Evolutionary conservation across 2,797 vertebrate genomes (phyloP).

Genomic region (Hippoglossus hippoglossus): DNA sequence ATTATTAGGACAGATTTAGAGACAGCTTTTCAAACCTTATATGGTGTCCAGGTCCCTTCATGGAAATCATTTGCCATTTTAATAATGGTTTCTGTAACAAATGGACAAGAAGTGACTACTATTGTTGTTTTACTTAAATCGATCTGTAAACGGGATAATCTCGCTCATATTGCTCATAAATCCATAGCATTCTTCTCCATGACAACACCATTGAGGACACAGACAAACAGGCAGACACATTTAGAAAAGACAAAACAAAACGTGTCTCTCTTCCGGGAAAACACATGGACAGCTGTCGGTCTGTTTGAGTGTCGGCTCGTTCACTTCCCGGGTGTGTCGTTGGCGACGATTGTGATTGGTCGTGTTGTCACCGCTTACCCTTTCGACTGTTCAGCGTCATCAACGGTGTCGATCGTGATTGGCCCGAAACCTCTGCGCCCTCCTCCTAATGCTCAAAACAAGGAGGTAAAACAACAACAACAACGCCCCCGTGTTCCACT

Average conservation of each 20-base stretch:
- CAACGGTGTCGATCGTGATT: conserved; percentile 39
- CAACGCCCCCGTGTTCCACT: conserved; percentile 29
- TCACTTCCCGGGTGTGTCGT: conserved; percentile 24
- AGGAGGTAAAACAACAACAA: conserved; percentile 45
- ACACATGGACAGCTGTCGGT: conserved; percentile 29
- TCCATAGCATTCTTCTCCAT: conserved; percentile 9
- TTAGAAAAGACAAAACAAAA: conserved; percentile 34
- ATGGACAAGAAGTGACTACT: conserved; percentile 3
- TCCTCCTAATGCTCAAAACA: background rate
- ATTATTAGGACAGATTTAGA: conserved; percentile 12
- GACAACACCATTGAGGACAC: too few relatives aligned
- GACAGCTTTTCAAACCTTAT: background rate
- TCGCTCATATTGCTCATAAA: background rate
- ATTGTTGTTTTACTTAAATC: background rate
- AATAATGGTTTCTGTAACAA: background rate
- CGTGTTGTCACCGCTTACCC: rapidly evolving
- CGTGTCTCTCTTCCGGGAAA: background rate
- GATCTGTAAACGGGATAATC: background rate
- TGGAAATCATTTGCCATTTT: background rate
- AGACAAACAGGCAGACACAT: conserved; percentile 7
- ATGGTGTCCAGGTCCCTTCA: background rate
- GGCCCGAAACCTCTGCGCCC: conserved; percentile 10
- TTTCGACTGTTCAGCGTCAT: conserved; percentile 37
- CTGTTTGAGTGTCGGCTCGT: background rate
- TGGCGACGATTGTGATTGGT: conserved; percentile 42